Evolutionary conservation across 2,888 invertebrate genomes (phyloP).

Genomic region (Latrodectus elegans): DNA sequence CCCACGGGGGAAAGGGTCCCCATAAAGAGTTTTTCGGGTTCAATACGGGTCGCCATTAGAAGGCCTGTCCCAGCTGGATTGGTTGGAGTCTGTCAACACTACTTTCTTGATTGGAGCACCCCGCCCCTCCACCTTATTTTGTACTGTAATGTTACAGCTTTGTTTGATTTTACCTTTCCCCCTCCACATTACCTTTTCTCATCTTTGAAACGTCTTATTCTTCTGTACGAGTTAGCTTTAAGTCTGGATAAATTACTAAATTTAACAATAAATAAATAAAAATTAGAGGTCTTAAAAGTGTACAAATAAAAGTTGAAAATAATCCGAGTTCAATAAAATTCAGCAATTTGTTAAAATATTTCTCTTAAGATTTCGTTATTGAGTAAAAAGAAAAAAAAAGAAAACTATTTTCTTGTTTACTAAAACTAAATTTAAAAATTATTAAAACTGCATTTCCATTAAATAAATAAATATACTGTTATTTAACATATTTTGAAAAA

Average conservation of each 20-base stretch:
- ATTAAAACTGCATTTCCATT: too few relatives aligned
- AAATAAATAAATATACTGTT: too few relatives aligned
- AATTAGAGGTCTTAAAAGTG: neutral
- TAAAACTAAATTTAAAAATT: too few relatives aligned
- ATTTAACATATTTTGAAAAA: too few relatives aligned
- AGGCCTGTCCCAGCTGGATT: slow-evolving; percentile 30
- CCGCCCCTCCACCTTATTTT: slow-evolving; percentile 10
- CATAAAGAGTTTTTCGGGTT: slow-evolving; percentile 14
- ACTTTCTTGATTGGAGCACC: slow-evolving; percentile 48
- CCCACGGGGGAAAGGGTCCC: slow-evolving; percentile 8
- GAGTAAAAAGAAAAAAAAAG: too few relatives aligned
- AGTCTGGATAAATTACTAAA: neutral
- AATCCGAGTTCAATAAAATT: too few relatives aligned
- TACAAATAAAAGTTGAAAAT: too few relatives aligned
- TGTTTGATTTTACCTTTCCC: slow-evolving; percentile 14
- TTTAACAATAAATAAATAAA: neutral
- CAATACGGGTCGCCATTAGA: slow-evolving; percentile 18
- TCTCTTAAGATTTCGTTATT: too few relatives aligned
- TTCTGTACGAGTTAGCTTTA: neutral
- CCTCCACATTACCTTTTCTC: neutral
- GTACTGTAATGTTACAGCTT: slow-evolving; percentile 31
- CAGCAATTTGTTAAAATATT: too few relatives aligned
- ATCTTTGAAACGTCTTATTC: neutral
- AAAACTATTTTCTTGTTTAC: too few relatives aligned
- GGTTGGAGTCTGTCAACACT: slow-evolving; percentile 21